Evolutionary conservation across 2,888 invertebrate genomes (phyloP), one percentile per base, ranked within the genome.

Genomic region (Philaethria dido): DNA sequence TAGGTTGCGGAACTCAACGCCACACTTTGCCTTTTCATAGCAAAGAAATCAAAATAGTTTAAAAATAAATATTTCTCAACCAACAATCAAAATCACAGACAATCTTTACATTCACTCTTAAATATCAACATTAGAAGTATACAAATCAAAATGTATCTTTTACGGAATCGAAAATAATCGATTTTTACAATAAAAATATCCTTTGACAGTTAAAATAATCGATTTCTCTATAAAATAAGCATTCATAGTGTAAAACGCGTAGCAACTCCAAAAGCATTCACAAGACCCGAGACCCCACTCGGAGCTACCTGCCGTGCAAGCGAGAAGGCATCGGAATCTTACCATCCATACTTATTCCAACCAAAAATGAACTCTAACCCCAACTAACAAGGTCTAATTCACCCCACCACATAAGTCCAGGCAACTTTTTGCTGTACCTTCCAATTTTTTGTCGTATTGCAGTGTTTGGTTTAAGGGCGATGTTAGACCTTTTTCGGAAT

Each of bases 231-330:
- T n/a, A n/a, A n/a, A n/a, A 59, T 25, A 44, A 39, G 13, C 59
- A 3, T 11, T n/a, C 25, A n/a, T n/a, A 39, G 16, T 3, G 20
- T 14, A 42, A 39, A 62, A 13, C 18, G 8, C 29, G 25, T 22
- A 33, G 52, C 4, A 29, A 22, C 1, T 20, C 4, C 25, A 25
- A 5, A 52, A 16, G 52, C 52, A 33, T 52, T 52, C 11, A 3
- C 39, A 13, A 39, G 13, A 1, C 16, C 25, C 50, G 29, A 50
- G 42, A 18, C 44, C 20, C 63, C 36, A 45, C 55, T 64, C 29
- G 44, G 14, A 42, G 42, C 18, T 64, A 64, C 64, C 61, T 54
- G 66, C 61, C 47, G 61, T 55, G 61, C 45, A 45, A 66, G 61
- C 25, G 66, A 66, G 66, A 66, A 14, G 36, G 36, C 54, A n/a